A percentile compares a stretch with the other conserved stretches of the same genome.
These are phyloP conservation scores for Calcarius ornatus DNA, from an alignment of 2,113 vertebrate species.

Conservation along the genomic window DNA sequence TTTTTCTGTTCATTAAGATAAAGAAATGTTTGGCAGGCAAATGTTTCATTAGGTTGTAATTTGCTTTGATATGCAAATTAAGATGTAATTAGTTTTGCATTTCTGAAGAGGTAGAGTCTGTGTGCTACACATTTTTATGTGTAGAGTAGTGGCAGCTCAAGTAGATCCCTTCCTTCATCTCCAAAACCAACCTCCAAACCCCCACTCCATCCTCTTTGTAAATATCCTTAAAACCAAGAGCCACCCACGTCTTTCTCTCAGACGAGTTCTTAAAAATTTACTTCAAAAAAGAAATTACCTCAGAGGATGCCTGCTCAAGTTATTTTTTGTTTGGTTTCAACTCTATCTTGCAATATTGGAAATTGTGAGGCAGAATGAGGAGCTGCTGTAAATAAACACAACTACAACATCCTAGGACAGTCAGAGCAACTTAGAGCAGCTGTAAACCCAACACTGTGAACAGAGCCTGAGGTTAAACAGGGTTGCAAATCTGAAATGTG, in stretches of 20 bases:
- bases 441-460: background rate
- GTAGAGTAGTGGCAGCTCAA: slow-evolving; percentile 60
- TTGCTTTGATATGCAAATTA: slow-evolving; percentile 81
- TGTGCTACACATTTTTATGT: slow-evolving; percentile 68
- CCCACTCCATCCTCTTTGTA: background rate
- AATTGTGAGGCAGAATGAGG: background rate
- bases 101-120: slow-evolving; percentile 66
- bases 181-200: background rate
- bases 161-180: background rate
- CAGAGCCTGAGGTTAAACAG: background rate
- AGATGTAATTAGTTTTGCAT: slow-evolving; percentile 75
- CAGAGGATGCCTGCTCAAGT: background rate
- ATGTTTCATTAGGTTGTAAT: slow-evolving; percentile 76
- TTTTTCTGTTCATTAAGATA: slow-evolving; percentile 75
- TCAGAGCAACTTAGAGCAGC: background rate
- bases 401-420: background rate
- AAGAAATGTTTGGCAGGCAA: slow-evolving; percentile 73
- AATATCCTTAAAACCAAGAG: background rate
- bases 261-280: background rate
- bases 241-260: background rate
- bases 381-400: background rate
- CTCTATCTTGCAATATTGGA: background rate
- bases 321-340: background rate
- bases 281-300: background rate
- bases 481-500: background rate